Evolutionary conservation across 1,140 invertebrate species (phyloP), one percentile per base, ranked within the genome.

Genomic region (Aradophagus sp.): DNA sequence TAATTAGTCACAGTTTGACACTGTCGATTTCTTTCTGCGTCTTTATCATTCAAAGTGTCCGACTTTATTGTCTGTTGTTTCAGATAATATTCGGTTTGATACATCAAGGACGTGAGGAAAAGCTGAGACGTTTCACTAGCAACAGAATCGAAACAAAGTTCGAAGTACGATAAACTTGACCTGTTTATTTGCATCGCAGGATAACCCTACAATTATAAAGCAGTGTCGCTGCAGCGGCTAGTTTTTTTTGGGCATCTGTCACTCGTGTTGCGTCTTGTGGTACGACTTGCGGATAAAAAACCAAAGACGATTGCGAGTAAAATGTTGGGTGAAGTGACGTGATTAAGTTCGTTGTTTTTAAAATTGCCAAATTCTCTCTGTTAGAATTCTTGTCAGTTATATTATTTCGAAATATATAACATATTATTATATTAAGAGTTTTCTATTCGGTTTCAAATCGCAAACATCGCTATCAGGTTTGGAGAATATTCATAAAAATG

Each of bases 241-340:
- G 38, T n/a, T n/a, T 55, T 66, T 58, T 68, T 68, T 17, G 36
- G 39, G 7, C 29, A 16, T 11, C 14, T 10, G 32, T 53, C 38
- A 63, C 42, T 62, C 38, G 41, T 44, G 35, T 23, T 16, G 48
- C 14, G 47, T 31, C 20, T 44, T 17, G 56, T 15, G 27, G 36
- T 55, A 69, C 53, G 35, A 47, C 13, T 47, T 23, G n/a, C n/a
- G 34, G 20, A 23, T 55, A n/a, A 15, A 19, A 19, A 12, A 1
- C 36, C 15, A 56, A 56, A 48, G 48, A 15, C 6, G 20, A 35
- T 42, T 23, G 20, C 14, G 31, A n/a, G 52, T 56, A 81, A 74
- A 62, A 84, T 83, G 80, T 73, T 82, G 77, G 81, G 78, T 58
- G 81, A 83, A 78, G 78, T 84, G 65, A 83, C 81, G 61, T 84